Base-by-base conservation (phyloP, 2,797 vertebrate genomes). In the Phoeniculus purpureus region DNA sequence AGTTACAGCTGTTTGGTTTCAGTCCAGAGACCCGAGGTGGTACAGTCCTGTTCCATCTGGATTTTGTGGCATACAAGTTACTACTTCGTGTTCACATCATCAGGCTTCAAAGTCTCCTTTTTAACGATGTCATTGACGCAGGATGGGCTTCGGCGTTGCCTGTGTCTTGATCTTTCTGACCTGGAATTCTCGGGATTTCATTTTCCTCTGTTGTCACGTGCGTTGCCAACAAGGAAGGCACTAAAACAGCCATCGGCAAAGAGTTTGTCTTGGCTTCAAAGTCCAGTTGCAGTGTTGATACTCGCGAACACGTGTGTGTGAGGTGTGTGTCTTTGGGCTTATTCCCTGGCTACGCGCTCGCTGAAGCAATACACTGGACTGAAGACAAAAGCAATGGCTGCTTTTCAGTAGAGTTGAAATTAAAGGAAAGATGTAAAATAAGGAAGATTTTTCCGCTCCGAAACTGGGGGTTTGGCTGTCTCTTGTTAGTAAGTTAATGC, bases 391-490 rank as follows among this genome's bases (percentile, higher is more conserved):
- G 32, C 47, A 60, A 90, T 51, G 80, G 64, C 83, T 91, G 76
- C 83, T 94, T 90, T 85, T 86, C 71, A 50, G 76, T 48, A 76
- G 86, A 90, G 59, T 10, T 77, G 68, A 87, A 92, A 77, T 90
- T 62, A 37, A 84, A 84, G 67, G 60, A 87, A 89, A 76, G 64
- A 37, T 16, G 18, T 90, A 17, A 86, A 75, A 26, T 81, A 81
- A 72, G 77, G 67, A 66, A 56, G 32, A 59, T 17, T 72, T 37
- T 83, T 85, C 70, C 76, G 83, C 85, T 93, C 50, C 61, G 54
- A 70, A 73, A 64, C 2, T n/a, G 62, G 59, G 66, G 23, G 60
- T 75, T 92, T 94, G 79, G 73, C 76, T 94, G 4, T 87, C 92
- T 89, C 58, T 64, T 82, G 74, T 73, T 68, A 58, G 62, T 71